phyloP scores from a whole-genome alignment of 1,140 invertebrate species.

The Dendroctonus valens region DNA sequence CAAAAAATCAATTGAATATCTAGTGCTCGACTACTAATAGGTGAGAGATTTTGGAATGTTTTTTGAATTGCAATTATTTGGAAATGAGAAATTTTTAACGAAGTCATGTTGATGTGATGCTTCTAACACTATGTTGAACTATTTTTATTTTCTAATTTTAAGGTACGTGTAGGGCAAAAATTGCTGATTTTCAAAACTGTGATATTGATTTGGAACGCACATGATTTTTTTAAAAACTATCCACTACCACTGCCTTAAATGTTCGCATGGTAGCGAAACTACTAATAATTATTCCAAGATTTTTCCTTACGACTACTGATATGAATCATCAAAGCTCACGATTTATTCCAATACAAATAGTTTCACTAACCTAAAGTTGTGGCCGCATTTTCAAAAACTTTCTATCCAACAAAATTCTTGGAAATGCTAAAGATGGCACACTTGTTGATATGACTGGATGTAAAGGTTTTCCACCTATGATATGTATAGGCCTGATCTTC shows the following conservation, averaged over 20 bases:
- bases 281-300: constrained; percentile 6
- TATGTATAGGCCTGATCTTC: constrained; percentile 30
- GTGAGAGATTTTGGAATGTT: constrained; percentile 3
- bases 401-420: constrained; percentile 23
- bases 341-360: constrained; percentile 23
- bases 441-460: constrained; percentile 27
- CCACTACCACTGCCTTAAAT: neutral
- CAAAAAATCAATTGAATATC: neutral
- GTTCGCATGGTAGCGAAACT: constrained; percentile 1
- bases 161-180: constrained; percentile 46
- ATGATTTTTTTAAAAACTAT: constrained; percentile 1
- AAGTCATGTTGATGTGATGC: constrained; percentile 1
- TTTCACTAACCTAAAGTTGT: constrained; percentile 31
- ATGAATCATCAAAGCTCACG: constrained; percentile 33
- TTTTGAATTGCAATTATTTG: constrained; percentile 7
- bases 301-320: constrained; percentile 25
- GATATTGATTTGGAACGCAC: too few relatives aligned
- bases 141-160: constrained; percentile 19
- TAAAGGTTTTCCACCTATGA: constrained; percentile 21
- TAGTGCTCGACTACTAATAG: too few relatives aligned
- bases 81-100: neutral
- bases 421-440: constrained; percentile 21
- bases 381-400: constrained; percentile 24
- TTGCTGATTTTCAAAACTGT: constrained; percentile 8
- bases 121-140: constrained; percentile 17